These are phyloP conservation scores for Oryzias dopingdopingensis DNA, from an alignment of 2,797 vertebrate species.

Conservation along the genomic window DNA sequence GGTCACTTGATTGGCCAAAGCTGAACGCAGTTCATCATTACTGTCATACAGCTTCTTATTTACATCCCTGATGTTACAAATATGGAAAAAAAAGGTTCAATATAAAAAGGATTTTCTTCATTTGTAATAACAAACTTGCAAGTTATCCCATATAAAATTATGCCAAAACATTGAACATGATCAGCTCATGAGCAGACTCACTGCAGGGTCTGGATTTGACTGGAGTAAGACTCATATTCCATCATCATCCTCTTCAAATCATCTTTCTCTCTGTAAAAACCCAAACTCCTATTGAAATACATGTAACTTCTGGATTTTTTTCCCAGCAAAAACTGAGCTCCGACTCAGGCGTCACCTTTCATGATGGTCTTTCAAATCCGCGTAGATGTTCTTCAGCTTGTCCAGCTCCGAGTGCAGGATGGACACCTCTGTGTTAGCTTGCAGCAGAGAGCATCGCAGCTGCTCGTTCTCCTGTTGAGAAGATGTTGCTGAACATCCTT, in stretches of 20 bases:
- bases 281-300: background rate
- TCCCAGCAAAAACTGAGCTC: background rate
- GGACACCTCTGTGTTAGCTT: slow-evolving; percentile 63
- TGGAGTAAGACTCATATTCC: slow-evolving; percentile 68
- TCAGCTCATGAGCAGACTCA: slow-evolving; percentile 39
- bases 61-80: slow-evolving; percentile 53
- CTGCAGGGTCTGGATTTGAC: slow-evolving; percentile 73
- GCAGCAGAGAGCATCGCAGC: slow-evolving; percentile 52
- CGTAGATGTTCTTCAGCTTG: slow-evolving; percentile 68
- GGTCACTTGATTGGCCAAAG: slow-evolving; percentile 44
- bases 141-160: no score
- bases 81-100: no score
- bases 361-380: slow-evolving; percentile 65
- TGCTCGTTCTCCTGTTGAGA: slow-evolving; percentile 73
- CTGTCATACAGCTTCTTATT: slow-evolving; percentile 80
- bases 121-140: no score
- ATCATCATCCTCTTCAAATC: slow-evolving; percentile 60
- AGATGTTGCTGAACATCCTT: background rate
- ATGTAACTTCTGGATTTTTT: background rate
- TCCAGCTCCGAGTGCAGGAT: slow-evolving; percentile 75
- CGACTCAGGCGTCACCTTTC: slow-evolving; percentile 58
- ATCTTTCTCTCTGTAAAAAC: slow-evolving; percentile 64
- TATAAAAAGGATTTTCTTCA: no score
- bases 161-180: background rate
- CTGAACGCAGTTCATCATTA: slow-evolving; percentile 72